A percentile compares a stretch with the other conserved stretches of the same genome.
phyloP scores from a whole-genome alignment of 2,797 vertebrate genomes.

The Adelosebastes latens region DNA sequence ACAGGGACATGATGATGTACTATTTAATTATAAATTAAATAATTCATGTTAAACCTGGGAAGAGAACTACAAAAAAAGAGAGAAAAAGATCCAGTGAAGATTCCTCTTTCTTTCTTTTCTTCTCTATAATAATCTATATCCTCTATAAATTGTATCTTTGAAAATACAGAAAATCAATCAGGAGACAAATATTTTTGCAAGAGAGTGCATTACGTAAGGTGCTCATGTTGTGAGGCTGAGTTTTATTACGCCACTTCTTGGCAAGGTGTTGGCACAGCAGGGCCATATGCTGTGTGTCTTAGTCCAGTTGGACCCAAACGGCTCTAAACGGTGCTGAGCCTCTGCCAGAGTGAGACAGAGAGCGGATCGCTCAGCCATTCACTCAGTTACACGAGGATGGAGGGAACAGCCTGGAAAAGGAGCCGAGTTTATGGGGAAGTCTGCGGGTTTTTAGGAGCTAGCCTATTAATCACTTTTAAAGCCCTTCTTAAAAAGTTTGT shows the following conservation, averaged over 20 bases:
- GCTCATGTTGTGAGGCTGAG: constrained; percentile 3
- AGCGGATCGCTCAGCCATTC: constrained; percentile 44
- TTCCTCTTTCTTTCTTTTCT: not conserved
- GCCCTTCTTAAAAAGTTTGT: constrained; percentile 9
- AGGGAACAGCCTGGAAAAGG: constrained; percentile 10
- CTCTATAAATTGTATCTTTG: not conserved
- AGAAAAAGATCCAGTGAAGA: not conserved
- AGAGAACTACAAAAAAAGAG: not conserved
- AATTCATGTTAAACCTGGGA: not conserved
- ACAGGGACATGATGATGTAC: not conserved
- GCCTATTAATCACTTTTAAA: constrained; percentile 42
- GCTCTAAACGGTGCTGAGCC: constrained; percentile 53
- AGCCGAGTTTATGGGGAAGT: constrained; percentile 16
- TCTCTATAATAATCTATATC: not conserved
- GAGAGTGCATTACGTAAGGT: not conserved
- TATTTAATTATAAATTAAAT: not conserved
- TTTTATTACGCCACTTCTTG: constrained; percentile 48
- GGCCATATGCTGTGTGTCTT: constrained; percentile 64
- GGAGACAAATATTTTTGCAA: not conserved
- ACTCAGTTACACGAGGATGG: constrained; percentile 18
- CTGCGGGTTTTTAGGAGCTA: not conserved
- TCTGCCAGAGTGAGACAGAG: constrained; percentile 51
- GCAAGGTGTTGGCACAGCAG: constrained; percentile 56
- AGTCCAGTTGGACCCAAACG: constrained; percentile 59
- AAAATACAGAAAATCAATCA: constrained; percentile 10